Conservation (phyloP, 1,140 invertebrate species). For the Ceratina australensis region DNA sequence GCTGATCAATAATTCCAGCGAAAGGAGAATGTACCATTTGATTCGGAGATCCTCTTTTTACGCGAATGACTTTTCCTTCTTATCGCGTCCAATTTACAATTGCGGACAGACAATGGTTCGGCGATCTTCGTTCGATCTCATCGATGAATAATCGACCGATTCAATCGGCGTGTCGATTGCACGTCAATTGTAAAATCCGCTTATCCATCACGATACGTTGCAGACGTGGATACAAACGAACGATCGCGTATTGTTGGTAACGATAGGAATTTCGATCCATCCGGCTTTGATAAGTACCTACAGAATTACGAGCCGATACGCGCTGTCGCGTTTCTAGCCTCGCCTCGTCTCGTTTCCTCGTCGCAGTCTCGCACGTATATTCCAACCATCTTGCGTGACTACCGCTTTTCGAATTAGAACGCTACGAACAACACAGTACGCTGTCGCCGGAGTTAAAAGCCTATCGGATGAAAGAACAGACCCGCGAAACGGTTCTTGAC, state of each 20-base stretch:
- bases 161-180: not conserved
- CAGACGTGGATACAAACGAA: not conserved
- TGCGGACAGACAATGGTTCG: not conserved
- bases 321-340: not conserved
- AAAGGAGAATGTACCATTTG: not conserved
- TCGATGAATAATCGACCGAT: not conserved
- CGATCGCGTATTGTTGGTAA: conserved; percentile 9
- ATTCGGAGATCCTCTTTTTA: not conserved
- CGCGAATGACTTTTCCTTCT: conserved; percentile 34
- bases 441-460: not conserved
- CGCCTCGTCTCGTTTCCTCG: not conserved
- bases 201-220: conserved; percentile 7
- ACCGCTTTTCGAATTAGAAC: conserved; percentile 4
- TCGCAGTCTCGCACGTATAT: conserved; percentile 1
- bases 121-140: too few relatives aligned
- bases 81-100: not conserved
- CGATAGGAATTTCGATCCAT: conserved; percentile 24
- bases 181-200: conserved; percentile 25
- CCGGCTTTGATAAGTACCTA: conserved; percentile 22
- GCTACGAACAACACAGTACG: not conserved
- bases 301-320: conserved; percentile 7
- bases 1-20: conserved; percentile 13
- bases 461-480: not conserved
- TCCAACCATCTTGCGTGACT: conserved; percentile 1
- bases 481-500: conserved; percentile 9